A percentile compares a stretch with the other conserved stretches of the same genome.
These are phyloP conservation scores for Lasioglossum malachurum DNA, from an alignment of 2,888 invertebrate genomes.

Conservation along the genomic window DNA sequence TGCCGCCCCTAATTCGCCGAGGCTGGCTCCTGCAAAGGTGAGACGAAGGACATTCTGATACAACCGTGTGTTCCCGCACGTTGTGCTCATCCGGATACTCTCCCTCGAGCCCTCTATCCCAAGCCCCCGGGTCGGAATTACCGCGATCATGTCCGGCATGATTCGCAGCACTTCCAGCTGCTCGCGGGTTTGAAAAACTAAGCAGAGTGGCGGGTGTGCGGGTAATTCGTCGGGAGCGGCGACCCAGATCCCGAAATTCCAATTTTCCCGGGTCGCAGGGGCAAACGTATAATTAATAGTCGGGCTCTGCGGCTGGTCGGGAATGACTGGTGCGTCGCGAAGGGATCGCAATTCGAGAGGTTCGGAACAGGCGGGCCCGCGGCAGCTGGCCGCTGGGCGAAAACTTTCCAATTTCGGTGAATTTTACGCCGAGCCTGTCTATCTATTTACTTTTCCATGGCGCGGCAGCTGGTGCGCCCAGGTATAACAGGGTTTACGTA, in stretches of 20 bases:
- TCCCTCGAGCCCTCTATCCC: no score
- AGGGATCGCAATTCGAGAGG: conserved; percentile 15
- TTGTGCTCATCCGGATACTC: no score
- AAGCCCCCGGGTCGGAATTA: no score
- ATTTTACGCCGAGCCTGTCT: conserved; percentile 64
- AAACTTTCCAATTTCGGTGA: conserved; percentile 68
- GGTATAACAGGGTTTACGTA: conserved; percentile 60
- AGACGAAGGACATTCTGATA: background rate
- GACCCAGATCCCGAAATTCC: conserved; percentile 7
- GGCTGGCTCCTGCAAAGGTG: background rate
- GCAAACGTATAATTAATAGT: conserved; percentile 46
- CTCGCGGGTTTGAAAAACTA: background rate
- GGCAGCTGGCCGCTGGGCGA: conserved; percentile 45
- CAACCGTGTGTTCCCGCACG: no score
- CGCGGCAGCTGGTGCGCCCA: conserved; percentile 61
- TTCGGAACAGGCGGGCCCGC: background rate
- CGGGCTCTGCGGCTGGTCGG: background rate
- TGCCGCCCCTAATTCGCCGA: background rate
- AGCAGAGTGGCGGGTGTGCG: background rate
- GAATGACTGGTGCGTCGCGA: background rate
- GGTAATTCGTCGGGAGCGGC: background rate
- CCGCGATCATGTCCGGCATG: background rate
- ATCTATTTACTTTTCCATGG: conserved; percentile 68
- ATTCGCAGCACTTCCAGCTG: background rate
- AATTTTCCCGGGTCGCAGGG: background rate